phyloP scores from a whole-genome alignment of 2,888 invertebrate genomes.

The Cosmorhoe ocellata region DNA sequence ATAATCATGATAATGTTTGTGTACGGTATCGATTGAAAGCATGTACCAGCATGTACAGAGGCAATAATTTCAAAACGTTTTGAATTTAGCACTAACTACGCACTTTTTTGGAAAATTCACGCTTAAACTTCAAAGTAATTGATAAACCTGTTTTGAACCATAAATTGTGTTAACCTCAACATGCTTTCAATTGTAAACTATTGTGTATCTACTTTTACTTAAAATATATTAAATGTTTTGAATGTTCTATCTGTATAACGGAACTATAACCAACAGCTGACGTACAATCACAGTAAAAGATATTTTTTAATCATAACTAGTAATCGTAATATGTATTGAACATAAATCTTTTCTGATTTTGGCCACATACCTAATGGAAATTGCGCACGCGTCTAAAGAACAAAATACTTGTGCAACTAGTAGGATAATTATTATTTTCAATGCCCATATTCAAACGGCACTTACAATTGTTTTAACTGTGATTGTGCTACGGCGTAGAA shows the following conservation, averaged over 20 bases:
- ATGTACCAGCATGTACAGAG: too few species aligned
- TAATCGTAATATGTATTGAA: neutral
- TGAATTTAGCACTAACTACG: too few species aligned
- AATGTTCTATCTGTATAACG: conserved; percentile 25
- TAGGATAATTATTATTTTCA: too few species aligned
- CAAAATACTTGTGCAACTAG: too few species aligned
- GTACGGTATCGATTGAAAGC: conserved; percentile 17
- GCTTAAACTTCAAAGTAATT: neutral
- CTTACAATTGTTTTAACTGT: conserved; percentile 24
- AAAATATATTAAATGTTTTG: conserved; percentile 21
- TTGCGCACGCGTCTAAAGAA: too few species aligned
- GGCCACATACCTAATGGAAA: too few species aligned
- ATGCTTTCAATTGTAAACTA: conserved; percentile 21
- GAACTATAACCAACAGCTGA: conserved; percentile 18
- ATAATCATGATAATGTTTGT: conserved; percentile 23
- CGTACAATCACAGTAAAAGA: conserved; percentile 26
- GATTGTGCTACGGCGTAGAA: conserved; percentile 33
- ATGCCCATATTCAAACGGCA: too few species aligned
- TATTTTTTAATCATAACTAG: too few species aligned
- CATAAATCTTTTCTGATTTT: neutral
- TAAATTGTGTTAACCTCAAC: neutral
- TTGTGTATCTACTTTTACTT: conserved; percentile 7
- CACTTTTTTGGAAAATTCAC: neutral
- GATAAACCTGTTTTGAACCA: neutral
- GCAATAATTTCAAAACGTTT: too few species aligned